phyloP scores from a whole-genome alignment of 2,888 invertebrate species.

The Miltochrista miniata region DNA sequence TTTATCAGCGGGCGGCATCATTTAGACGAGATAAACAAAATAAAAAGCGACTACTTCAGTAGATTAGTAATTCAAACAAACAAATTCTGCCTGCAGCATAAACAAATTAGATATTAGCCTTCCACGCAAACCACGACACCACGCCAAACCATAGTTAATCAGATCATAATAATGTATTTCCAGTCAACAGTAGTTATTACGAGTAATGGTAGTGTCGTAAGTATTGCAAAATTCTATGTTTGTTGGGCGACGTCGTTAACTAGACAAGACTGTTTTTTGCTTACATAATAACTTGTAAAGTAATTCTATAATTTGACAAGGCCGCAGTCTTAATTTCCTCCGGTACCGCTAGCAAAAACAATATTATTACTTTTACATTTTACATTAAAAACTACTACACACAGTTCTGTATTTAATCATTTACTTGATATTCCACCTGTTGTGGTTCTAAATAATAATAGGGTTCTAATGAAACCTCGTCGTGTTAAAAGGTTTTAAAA shows the following conservation, averaged over 20 bases:
- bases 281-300: conserved; percentile 1
- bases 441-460: no score
- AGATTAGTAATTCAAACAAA: background rate
- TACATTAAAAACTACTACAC: no score
- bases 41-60: no score
- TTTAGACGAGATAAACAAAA: no score
- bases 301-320: conserved; percentile 20
- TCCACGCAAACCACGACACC: conserved; percentile 1
- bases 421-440: no score
- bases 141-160: conserved; percentile 4
- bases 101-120: background rate
- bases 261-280: conserved; percentile 7
- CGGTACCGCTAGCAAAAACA: no score
- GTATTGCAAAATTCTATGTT: conserved; percentile 14
- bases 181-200: conserved; percentile 8
- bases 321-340: conserved; percentile 8
- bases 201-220: conserved; percentile 8
- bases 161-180: conserved; percentile 6
- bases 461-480: no score
- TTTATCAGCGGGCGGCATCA: no score
- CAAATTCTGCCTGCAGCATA: background rate
- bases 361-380: no score
- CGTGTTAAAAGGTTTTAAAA: no score
- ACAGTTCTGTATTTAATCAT: no score
- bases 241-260: conserved; percentile 13